phyloP scores from a whole-genome alignment of 2,888 invertebrate genomes.

The Drosophila cognata region DNA sequence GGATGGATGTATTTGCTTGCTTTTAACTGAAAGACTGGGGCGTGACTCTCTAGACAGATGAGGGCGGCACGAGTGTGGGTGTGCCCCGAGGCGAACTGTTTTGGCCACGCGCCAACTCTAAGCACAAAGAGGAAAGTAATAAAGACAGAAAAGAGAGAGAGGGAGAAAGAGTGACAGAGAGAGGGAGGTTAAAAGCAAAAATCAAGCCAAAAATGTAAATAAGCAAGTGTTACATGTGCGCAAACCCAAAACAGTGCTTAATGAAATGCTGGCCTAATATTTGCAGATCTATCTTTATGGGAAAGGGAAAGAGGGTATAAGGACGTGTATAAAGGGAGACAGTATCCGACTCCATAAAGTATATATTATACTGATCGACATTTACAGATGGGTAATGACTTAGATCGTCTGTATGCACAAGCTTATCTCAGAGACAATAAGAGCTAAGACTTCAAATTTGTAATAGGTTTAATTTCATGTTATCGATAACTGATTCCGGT shows the following conservation, averaged over 20 bases:
- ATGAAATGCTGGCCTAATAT: constrained; percentile 37
- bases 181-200: constrained; percentile 2
- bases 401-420: neutral
- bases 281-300: neutral
- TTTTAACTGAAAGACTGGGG: constrained; percentile 36
- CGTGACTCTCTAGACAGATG: constrained; percentile 27
- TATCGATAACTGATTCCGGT: neutral
- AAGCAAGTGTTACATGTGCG: constrained; percentile 47
- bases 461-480: neutral
- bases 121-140: constrained; percentile 27
- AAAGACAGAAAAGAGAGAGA: constrained; percentile 6
- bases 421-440: neutral
- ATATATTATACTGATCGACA: neutral
- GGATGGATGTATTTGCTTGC: constrained; percentile 21
- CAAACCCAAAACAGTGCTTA: constrained; percentile 20
- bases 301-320: neutral
- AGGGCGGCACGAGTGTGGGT: constrained; percentile 8
- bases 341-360: neutral
- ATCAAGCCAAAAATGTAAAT: constrained; percentile 45
- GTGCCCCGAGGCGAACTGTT: constrained; percentile 12
- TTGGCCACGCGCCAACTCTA: constrained; percentile 45
- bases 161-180: neutral
- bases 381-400: neutral
- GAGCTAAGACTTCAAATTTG: neutral
- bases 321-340: neutral